Conservation (phyloP, 2,888 invertebrate genomes). For the Cataglyphis cursor region DNA sequence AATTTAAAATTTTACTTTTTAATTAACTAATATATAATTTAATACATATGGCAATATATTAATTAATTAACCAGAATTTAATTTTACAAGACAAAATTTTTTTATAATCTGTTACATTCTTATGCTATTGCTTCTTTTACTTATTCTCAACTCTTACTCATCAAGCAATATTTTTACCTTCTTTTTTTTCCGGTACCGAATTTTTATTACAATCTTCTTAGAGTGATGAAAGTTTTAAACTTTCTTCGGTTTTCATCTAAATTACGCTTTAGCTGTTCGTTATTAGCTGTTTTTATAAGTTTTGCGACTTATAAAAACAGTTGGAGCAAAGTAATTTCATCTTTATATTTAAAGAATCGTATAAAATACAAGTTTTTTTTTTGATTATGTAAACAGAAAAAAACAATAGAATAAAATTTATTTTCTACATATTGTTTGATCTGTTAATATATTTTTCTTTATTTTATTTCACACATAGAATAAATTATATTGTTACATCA, state of each 20-base stretch:
- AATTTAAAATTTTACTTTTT: neutral
- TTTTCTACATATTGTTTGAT: neutral
- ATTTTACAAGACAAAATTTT: constrained; percentile 14
- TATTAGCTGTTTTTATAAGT: constrained; percentile 29
- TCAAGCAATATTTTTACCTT: constrained; percentile 23
- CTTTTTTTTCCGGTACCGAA: constrained; percentile 21
- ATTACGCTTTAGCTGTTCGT: constrained; percentile 40
- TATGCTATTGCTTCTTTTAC: constrained; percentile 31
- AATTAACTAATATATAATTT: neutral
- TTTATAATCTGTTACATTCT: constrained; percentile 16
- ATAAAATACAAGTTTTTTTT: neutral
- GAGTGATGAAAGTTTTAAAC: constrained; percentile 55
- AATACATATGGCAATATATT: neutral
- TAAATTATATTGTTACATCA: neutral
- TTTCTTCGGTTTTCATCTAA: constrained; percentile 55
- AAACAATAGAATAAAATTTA: neutral
- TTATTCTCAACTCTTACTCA: constrained; percentile 34
- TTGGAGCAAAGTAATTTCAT: neutral
- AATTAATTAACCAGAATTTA: constrained; percentile 19
- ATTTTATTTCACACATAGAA: neutral
- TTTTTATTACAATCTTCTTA: constrained; percentile 69
- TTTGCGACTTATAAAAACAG: constrained; percentile 24
- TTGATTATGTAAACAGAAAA: neutral
- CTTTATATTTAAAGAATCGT: neutral
- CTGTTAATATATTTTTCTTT: neutral